phyloP scores from a whole-genome alignment of 2,113 vertebrate species.

The Aepyceros melampus region DNA sequence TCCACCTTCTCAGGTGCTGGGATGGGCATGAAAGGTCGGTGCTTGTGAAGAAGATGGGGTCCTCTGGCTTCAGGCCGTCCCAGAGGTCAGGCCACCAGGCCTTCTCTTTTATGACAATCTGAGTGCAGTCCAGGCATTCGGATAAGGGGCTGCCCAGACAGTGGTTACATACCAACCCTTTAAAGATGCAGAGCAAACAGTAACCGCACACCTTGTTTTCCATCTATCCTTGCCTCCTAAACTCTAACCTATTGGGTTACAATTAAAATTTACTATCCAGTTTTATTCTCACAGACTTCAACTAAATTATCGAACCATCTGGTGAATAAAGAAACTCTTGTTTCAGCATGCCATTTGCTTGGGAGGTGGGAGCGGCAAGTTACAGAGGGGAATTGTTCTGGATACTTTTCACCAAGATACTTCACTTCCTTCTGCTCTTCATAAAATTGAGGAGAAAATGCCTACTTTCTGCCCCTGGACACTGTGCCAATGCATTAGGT shows the following conservation, averaged over 20 bases:
- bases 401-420: background rate
- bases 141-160: background rate
- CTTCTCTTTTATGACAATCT: background rate
- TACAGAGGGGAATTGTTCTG: background rate
- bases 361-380: background rate
- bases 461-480: background rate
- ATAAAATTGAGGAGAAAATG: background rate
- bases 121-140: rapidly evolving
- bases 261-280: conserved; percentile 60
- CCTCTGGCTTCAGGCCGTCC: background rate
- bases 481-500: background rate
- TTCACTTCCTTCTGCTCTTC: background rate
- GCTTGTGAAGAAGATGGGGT: background rate
- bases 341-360: background rate
- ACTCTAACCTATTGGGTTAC: conserved; percentile 49
- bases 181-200: background rate
- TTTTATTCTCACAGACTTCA: conserved; percentile 48
- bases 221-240: background rate
- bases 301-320: conserved; percentile 37
- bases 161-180: background rate
- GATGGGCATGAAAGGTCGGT: background rate
- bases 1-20: background rate
- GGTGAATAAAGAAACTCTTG: conserved; percentile 38
- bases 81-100: background rate
- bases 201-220: background rate